Evolutionary conservation across 92 coral and sea anemone genomes (phyloP), one percentile per base, ranked within the genome.

Genomic region (Anthopleura xanthogrammica): DNA sequence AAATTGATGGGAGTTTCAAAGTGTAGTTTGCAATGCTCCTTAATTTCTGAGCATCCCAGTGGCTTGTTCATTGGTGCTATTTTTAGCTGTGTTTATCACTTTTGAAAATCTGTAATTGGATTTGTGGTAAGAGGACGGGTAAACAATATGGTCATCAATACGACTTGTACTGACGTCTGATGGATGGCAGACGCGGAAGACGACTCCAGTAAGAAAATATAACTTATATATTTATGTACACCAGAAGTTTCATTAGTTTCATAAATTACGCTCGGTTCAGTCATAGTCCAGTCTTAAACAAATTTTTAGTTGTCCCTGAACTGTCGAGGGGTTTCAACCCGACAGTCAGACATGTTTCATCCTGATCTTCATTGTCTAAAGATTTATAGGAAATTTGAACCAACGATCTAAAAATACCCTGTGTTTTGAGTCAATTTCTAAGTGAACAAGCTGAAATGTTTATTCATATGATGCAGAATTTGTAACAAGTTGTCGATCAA

Each of bases 401-500:
- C 74, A 68, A 8, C 29, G 5, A 20, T 68, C 74, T 68, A 68
- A 68, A 68, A 68, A 68, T 68, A 68, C 41, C 5, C 7, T 2
- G 3, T 68, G 12, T 14, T 68, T 36, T 9, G 41, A 29, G 74
- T 68, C 29, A 36, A 62, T n/a, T 62, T n/a, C 17, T 62, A 19
- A 12, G 74, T 68, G 74, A 68, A 68, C 74, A 29, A 68, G 74
- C 24, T 68, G 42, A 68, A 68, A 71, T 81, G 64, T 70, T 68
- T 81, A 81, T 81, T 68, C 77, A 81, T 81, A 46, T 22, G 77
- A 60, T 50, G 12, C 60, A 68, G 75, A 68, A 20, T 66, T 81
- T 60, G 74, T 68, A 68, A 68, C 74, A 68, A 12, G 42, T 36
- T 68, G 43, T 68, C 75, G 84, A 81, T 81, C 84, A 81, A 81